Base-by-base conservation (phyloP, 2,113 vertebrate genomes). In the Romanogobio albipinnatus region DNA sequence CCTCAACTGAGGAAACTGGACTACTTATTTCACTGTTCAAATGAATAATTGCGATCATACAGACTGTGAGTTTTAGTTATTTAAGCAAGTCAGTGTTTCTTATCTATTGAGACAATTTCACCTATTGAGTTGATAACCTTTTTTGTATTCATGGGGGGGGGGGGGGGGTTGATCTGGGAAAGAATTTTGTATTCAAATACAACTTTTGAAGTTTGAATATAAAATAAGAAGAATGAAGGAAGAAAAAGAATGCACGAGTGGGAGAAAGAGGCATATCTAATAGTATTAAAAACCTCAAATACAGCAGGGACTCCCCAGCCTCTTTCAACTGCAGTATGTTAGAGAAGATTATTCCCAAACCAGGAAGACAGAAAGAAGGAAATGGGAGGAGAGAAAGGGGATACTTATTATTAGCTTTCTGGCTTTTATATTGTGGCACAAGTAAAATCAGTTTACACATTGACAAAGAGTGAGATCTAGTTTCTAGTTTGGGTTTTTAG, bases 211-310 rank as follows among this genome's bases (percentile, higher is more conserved):
- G 58, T 56, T 82, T 17, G 70, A 64, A 76, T 45, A 81, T 43
- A 13, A 83, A 49, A 49, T 36, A 26, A 22, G 71, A 45, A 86
- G 85, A 84, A 62, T 24, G 71, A 76, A 39, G 56, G 80, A 43
- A 84, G n/a, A 85, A 85, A 64, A 87, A 86, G 56, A 66, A 56
- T 15, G 74, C 75, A 62, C 19, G 64, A 77, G 74, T 51, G 47
- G 14, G 49, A 51, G 77, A 82, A 49, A 82, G 64, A 71, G 62
- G 77, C 83, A 74, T 80, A 80, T 77, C 89, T 91, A 90, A 92
- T 87, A 91, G 86, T 83, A 86, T 88, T 87, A 89, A 81, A 88
- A 87, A 62, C 68, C 86, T 85, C 71, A 89, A 91, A 92, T 91
- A 89, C 87, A 87, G 84, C 88, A 61, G 88, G 89, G 88, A 91